Percentiles rank a stretch among this genome's conserved stretches.
Evolutionary conservation across 1,140 invertebrate genomes (phyloP).

Genomic region (Drosophila pruinosa): DNA sequence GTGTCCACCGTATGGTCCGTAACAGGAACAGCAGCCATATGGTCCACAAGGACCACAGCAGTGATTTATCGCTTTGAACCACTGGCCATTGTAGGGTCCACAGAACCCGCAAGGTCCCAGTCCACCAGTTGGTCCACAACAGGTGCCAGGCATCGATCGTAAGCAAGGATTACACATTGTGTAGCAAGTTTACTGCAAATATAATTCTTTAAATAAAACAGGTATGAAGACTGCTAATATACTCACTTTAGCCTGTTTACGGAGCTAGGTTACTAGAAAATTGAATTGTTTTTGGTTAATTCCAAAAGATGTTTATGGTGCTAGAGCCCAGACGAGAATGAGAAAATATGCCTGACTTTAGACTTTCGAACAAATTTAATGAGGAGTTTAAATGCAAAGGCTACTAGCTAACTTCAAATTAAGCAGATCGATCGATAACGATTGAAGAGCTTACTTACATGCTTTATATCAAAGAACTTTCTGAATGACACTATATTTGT

Average conservation of each 20-base stretch:
- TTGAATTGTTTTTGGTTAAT: constrained; percentile 1
- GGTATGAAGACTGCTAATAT: neutral
- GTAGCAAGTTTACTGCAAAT: neutral
- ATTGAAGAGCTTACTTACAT: too few relatives aligned
- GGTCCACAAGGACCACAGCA: constrained; percentile 67
- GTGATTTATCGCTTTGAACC: constrained; percentile 61
- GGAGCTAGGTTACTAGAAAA: constrained; percentile 56
- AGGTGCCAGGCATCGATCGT: constrained; percentile 63
- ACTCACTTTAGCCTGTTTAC: constrained; percentile 63
- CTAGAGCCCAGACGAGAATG: constrained; percentile 40
- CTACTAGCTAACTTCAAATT: neutral
- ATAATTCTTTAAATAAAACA: neutral
- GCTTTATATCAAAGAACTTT: too few relatives aligned
- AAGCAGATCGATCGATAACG: too few relatives aligned
- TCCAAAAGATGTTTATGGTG: constrained; percentile 41
- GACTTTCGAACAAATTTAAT: neutral
- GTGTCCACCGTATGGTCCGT: constrained; percentile 60
- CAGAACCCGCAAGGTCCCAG: constrained; percentile 62
- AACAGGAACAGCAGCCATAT: constrained; percentile 65
- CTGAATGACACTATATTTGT: too few relatives aligned
- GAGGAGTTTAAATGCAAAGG: neutral
- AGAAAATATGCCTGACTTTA: neutral
- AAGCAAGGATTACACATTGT: constrained; percentile 66
- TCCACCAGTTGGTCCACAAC: constrained; percentile 65
- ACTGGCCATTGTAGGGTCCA: constrained; percentile 66